phyloP scores from a whole-genome alignment of 2,113 vertebrate genomes.

The Scophthalmus maximus region DNA sequence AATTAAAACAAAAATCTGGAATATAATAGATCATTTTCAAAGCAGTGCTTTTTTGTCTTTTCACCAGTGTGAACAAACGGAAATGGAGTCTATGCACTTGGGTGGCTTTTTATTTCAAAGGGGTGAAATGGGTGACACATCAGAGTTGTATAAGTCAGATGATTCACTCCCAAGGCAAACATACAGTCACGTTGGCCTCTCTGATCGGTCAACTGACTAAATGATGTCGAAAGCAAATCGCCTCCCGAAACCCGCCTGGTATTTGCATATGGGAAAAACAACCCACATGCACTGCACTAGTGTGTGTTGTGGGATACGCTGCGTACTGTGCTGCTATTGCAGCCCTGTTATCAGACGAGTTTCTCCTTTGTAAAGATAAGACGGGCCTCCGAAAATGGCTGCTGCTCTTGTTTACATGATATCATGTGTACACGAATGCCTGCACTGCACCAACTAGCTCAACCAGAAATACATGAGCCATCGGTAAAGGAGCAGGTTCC shows the following conservation, averaged over 20 bases:
- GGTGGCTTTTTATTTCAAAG: slow-evolving; percentile 28
- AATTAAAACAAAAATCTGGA: background rate
- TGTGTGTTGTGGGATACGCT: slow-evolving; percentile 32
- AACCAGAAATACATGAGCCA: slow-evolving; percentile 28
- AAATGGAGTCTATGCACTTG: slow-evolving; percentile 15
- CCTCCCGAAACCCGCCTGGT: slow-evolving; percentile 55
- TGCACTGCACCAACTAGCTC: slow-evolving; percentile 34
- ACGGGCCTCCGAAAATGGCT: slow-evolving; percentile 34
- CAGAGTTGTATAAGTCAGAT: slow-evolving; percentile 62
- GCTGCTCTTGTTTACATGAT: background rate
- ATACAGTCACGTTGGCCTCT: slow-evolving; percentile 36
- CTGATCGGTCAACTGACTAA: slow-evolving; percentile 64
- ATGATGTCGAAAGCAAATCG: slow-evolving; percentile 59
- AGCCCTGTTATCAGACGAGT: slow-evolving; percentile 21
- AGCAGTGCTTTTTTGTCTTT: background rate
- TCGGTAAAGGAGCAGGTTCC: slow-evolving; percentile 31
- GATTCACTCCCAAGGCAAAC: slow-evolving; percentile 65
- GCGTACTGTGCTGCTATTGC: slow-evolving; percentile 17
- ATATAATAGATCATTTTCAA: background rate
- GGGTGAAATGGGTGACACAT: slow-evolving; percentile 60
- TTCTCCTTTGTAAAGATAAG: slow-evolving; percentile 17
- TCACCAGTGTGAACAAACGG: background rate
- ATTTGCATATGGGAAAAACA: slow-evolving; percentile 73
- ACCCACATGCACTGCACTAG: slow-evolving; percentile 6
- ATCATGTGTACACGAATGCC: slow-evolving; percentile 14